Evolutionary conservation across 2,888 invertebrate species (phyloP).

Genomic region (Tupiocoris notatus): DNA sequence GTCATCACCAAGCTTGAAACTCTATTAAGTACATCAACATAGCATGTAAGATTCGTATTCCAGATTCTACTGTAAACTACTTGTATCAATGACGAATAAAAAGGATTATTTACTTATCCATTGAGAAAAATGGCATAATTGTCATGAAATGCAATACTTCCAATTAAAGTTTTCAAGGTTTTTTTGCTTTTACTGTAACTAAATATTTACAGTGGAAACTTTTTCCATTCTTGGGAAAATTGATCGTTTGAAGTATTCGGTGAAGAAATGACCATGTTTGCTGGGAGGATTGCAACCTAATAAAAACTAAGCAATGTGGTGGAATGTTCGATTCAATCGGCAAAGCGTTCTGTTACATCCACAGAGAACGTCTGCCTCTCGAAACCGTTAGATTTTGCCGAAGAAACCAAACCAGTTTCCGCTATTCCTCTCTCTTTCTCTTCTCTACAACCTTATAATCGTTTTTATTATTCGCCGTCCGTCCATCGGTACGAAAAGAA

Average conservation of each 20-base stretch:
- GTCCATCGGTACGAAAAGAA: background rate
- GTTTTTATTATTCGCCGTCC: constrained; percentile 26
- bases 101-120: too few species aligned
- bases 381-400: constrained; percentile 19
- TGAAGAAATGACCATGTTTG: background rate
- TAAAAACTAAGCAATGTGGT: background rate
- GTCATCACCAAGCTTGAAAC: too few species aligned
- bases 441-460: constrained; percentile 6
- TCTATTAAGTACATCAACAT: too few species aligned
- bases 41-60: too few species aligned
- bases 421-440: background rate
- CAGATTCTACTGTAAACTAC: too few species aligned
- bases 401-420: constrained; percentile 32
- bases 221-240: too few species aligned
- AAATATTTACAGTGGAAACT: too few species aligned
- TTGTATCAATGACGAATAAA: too few species aligned
- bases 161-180: too few species aligned
- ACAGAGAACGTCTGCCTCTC: background rate
- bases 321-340: constrained; percentile 1
- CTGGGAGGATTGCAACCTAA: background rate
- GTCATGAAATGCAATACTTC: too few species aligned
- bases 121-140: too few species aligned
- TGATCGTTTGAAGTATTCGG: background rate
- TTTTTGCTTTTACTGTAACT: too few species aligned
- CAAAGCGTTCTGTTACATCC: background rate